Evolutionary conservation across 2,113 vertebrate species (phyloP).

Genomic region (Tricholaema leucomelas): DNA sequence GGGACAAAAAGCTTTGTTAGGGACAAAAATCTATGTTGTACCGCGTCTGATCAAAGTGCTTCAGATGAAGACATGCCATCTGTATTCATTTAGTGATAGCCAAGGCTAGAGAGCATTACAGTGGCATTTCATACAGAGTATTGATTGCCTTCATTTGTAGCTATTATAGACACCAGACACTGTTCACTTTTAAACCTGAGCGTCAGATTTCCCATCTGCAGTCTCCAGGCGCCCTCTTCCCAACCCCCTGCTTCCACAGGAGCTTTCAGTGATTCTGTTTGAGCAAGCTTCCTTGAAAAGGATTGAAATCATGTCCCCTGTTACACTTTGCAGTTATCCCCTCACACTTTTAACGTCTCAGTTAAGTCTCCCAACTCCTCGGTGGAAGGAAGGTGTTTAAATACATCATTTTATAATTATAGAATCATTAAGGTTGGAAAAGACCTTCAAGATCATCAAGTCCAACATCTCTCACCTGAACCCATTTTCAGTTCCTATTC

Average conservation of each 20-base stretch:
- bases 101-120: slow-evolving; percentile 74
- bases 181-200: slow-evolving; percentile 69
- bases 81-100: slow-evolving; percentile 80
- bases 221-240: slow-evolving; percentile 51
- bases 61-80: slow-evolving; percentile 70
- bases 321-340: background rate
- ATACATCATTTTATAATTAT: background rate
- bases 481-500: background rate
- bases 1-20: slow-evolving; percentile 62
- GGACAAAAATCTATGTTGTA: slow-evolving; percentile 80
- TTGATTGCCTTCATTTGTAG: slow-evolving; percentile 83
- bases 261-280: slow-evolving; percentile 29
- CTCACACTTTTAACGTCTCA: background rate
- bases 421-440: no score
- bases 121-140: slow-evolving; percentile 71
- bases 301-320: background rate
- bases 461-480: background rate
- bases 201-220: slow-evolving; percentile 72
- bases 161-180: slow-evolving; percentile 75
- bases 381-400: background rate
- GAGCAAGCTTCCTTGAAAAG: background rate
- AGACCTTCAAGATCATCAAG: no score
- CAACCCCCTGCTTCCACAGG: background rate
- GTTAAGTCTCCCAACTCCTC: background rate
- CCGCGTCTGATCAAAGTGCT: slow-evolving; percentile 78